Percentiles rank a stretch among this genome's conserved stretches.
Conservation (phyloP, 2,888 invertebrate genomes). For the Catocala sponsa region DNA sequence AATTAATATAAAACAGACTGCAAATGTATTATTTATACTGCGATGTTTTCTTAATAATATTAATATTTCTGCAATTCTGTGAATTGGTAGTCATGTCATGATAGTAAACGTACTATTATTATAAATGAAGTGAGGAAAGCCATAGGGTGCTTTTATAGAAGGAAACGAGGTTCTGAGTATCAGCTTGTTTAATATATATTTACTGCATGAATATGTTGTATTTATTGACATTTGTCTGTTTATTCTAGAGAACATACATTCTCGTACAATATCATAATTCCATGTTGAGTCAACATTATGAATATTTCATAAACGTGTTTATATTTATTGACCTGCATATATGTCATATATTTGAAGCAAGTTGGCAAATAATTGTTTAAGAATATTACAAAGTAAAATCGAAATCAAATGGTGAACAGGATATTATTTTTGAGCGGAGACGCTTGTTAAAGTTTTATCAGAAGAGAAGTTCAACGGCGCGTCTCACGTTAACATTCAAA, state of each 20-base stretch:
- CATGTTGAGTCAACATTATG: slow-evolving; percentile 37
- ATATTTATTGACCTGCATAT: too few relatives aligned
- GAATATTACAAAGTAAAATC: not conserved
- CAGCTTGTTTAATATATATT: too few relatives aligned
- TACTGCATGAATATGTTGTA: not conserved
- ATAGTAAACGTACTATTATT: too few relatives aligned
- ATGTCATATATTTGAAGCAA: too few relatives aligned
- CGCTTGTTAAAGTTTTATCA: slow-evolving; percentile 66
- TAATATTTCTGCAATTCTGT: too few relatives aligned
- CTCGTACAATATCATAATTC: slow-evolving; percentile 36
- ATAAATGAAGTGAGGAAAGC: too few relatives aligned
- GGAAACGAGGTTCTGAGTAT: too few relatives aligned
- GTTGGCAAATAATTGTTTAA: not conserved
- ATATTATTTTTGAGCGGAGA: slow-evolving; percentile 56
- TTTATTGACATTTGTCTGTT: not conserved
- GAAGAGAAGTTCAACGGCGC: slow-evolving; percentile 65
- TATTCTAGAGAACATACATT: slow-evolving; percentile 27
- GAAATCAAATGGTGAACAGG: slow-evolving; percentile 11
- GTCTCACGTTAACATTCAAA: slow-evolving; percentile 69
- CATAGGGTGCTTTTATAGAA: too few relatives aligned
- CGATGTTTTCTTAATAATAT: too few relatives aligned
- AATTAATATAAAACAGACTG: slow-evolving; percentile 1
- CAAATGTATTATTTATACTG: too few relatives aligned
- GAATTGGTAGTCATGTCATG: not conserved
- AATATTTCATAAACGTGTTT: slow-evolving; percentile 44